Evolutionary conservation across 2,113 vertebrate species (phyloP).

Genomic region (Pygoscelis adeliae): DNA sequence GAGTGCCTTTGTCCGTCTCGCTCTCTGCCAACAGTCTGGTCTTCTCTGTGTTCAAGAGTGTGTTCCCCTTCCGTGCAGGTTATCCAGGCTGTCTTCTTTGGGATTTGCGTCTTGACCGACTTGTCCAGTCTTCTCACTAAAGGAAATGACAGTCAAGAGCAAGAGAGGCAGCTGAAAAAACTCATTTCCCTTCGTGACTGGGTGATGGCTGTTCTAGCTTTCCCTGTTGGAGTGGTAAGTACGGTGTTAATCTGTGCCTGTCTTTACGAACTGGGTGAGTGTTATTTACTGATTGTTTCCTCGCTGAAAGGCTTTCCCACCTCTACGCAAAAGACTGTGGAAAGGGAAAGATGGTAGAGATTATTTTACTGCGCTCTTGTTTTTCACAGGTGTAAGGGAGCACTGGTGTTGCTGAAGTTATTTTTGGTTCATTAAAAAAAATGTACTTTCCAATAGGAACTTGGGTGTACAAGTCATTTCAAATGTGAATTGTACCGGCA

Average conservation of each 20-base stretch:
- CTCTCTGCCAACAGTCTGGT: not conserved
- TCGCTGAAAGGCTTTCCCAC: not conserved
- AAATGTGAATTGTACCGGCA: not conserved
- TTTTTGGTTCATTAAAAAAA: not conserved
- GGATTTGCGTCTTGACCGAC: conserved; percentile 93
- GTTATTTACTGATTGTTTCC: not conserved
- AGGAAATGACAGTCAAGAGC: conserved; percentile 89
- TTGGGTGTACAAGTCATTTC: not conserved
- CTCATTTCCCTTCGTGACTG: conserved; percentile 94
- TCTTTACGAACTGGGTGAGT: not conserved
- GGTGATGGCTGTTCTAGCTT: conserved; percentile 95
- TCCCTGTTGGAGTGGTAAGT: conserved; percentile 95
- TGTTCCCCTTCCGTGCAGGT: conserved; percentile 74
- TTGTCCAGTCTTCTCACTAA: conserved; percentile 93
- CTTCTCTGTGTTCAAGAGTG: not conserved
- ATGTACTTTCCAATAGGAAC: not conserved
- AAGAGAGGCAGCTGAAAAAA: conserved; percentile 93
- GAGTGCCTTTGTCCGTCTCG: fast-evolving
- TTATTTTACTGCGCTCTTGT: not conserved
- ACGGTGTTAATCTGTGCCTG: not conserved
- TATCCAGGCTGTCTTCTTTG: conserved; percentile 96
- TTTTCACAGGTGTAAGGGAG: not conserved
- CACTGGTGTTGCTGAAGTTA: not conserved
- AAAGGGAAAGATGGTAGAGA: not conserved
- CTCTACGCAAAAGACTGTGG: not conserved